Base-by-base conservation (phyloP, 2,113 vertebrate genomes). In the Camelus bactrianus region DNA sequence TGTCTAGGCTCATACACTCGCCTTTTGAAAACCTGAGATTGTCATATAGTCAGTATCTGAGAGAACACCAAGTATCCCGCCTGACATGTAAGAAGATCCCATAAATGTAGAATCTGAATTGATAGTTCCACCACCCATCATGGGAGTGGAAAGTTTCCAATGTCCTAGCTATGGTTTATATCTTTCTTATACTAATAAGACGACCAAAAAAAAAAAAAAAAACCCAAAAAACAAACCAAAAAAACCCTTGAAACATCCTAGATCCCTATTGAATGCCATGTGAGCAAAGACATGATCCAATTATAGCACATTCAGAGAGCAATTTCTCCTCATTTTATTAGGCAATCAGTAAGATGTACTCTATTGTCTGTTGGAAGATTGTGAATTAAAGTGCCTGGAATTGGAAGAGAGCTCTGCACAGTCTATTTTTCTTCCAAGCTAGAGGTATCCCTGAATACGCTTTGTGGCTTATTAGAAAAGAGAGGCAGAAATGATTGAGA, bases 271-370 rank as follows among this genome's bases (percentile, higher is more conserved):
- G 93, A 97, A 95, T 76, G 60, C 75, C 50, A 46, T 92, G 75
- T 73, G 83, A 97, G 76, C 84, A 94, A 93, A 95, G 93, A 93
- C 85, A 75, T 79, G 87, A 95, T 95, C 92, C 87, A 93, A 87
- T 97, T 92, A 94, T 30, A 88, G 87, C 65, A 52, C 65, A 88
- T 89, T 77, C 90, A 90, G 87, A 94, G 83, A 93, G 91, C 83
- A 96, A 67, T 90, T 96, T 93, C 93, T 97, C 80, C 87, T 94
- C 91, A 15, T 97, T 95, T 97, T 97, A 92, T 92, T 93, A 96
- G 83, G 48, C 87, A 93, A 58, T 95, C 89, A 87, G 93, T 56
- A 93, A 94, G 87, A 93, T 92, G 73, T 64, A 80, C 73, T 92
- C 65, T 76, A 28, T 93, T 97, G 92, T 97, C 92, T 85, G 38